Conservation (phyloP, 2,888 invertebrate genomes). For the Iselma pallidipennis region DNA sequence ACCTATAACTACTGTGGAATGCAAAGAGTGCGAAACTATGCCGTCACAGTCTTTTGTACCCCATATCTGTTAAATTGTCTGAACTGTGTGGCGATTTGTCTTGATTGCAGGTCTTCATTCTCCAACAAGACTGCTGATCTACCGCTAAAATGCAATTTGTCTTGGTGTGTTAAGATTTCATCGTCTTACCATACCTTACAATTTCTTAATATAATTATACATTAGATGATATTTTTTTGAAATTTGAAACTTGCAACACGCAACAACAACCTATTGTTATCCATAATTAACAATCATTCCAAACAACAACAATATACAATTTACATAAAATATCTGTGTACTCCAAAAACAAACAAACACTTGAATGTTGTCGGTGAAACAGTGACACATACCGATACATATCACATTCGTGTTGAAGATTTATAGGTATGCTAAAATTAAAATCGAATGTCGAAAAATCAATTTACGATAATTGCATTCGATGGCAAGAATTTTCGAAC, state of each 20-base stretch:
- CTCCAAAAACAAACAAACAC: not conserved
- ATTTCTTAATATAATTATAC: no score
- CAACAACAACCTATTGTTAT: not conserved
- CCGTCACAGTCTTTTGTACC: conserved; percentile 19
- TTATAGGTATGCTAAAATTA: conserved; percentile 36
- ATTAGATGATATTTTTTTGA: not conserved
- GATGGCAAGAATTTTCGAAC: conserved; percentile 37
- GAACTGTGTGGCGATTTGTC: conserved; percentile 21
- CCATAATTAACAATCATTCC: not conserved
- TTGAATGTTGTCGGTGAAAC: not conserved
- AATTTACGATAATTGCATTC: conserved; percentile 51
- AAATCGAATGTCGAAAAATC: conserved; percentile 50
- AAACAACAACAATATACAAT: no score
- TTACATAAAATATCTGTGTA: not conserved
- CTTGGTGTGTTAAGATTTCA: not conserved
- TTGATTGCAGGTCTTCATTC: conserved; percentile 1
- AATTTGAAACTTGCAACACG: not conserved
- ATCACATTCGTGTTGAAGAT: not conserved
- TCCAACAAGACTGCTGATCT: not conserved
- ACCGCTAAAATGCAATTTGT: not conserved
- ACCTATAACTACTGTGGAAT: conserved; percentile 17
- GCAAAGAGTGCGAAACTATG: conserved; percentile 23
- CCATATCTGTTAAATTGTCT: conserved; percentile 21
- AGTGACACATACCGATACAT: not conserved
- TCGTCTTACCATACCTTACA: no score